Conservation (phyloP, 2,797 vertebrate genomes). For the Silurus aristotelis region DNA sequence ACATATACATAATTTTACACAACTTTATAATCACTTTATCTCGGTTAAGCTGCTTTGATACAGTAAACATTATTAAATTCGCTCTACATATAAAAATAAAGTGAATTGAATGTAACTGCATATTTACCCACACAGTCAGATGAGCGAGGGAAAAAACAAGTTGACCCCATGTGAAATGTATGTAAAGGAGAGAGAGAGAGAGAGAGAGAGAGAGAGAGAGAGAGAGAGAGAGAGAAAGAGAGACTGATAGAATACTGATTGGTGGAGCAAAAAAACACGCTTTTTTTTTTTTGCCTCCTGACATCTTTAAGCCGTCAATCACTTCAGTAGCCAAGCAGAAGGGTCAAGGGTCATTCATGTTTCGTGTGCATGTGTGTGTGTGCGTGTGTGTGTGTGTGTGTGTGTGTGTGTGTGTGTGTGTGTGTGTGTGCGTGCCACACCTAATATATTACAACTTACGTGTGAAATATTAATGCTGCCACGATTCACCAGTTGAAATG, state of each 20-base stretch:
- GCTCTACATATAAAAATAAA: too few relatives aligned
- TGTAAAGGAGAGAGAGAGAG: neutral
- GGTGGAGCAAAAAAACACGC: constrained; percentile 8
- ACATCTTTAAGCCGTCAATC: constrained; percentile 39
- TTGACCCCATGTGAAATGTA: neutral
- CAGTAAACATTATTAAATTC: too few relatives aligned
- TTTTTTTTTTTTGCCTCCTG: constrained; percentile 36
- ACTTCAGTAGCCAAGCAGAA: neutral
- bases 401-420: too few relatives aligned
- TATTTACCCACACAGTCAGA: neutral
- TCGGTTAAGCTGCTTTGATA: too few relatives aligned
- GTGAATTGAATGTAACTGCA: too few relatives aligned
- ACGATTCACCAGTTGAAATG: constrained; percentile 46
- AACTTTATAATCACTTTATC: too few relatives aligned
- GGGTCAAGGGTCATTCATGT: constrained; percentile 42
- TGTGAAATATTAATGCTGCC: constrained; percentile 54
- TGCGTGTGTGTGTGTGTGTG: too few relatives aligned
- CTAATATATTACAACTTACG: constrained; percentile 53
- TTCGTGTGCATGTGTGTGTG: neutral
- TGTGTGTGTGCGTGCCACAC: constrained; percentile 36
- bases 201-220: neutral
- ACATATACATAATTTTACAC: too few relatives aligned
- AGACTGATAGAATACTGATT: neutral
- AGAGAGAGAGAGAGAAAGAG: constrained; percentile 17
- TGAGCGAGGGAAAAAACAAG: too few relatives aligned